Evolutionary conservation across 2,797 vertebrate genomes (phyloP).

Genomic region (Sebastes iracundus): DNA sequence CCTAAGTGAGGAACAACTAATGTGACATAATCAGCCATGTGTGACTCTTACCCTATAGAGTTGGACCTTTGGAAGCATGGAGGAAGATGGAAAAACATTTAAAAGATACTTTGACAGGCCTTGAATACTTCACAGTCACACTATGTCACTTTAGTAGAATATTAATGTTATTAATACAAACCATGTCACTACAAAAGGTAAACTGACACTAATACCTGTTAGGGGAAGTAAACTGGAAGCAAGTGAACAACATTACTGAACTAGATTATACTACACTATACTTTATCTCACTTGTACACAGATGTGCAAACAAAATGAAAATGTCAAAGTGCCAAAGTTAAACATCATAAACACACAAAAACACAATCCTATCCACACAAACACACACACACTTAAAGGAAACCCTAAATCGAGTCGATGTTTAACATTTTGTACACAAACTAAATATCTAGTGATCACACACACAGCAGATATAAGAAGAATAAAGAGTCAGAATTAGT

Average conservation of each 20-base stretch:
- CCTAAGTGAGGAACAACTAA: not conserved
- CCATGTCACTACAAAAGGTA: not conserved
- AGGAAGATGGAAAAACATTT: constrained; percentile 51
- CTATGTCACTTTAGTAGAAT: not conserved
- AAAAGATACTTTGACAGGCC: not conserved
- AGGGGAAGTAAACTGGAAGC: not conserved
- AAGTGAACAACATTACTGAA: not conserved
- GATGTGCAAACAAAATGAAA: not conserved
- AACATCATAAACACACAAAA: not conserved
- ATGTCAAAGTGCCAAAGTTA: not conserved
- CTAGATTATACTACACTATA: not conserved
- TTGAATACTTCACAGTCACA: not conserved
- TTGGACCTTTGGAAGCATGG: constrained; percentile 88
- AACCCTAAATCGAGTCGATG: not conserved
- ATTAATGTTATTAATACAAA: not conserved
- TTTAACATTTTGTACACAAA: not conserved
- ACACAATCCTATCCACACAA: not conserved
- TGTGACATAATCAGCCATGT: constrained; percentile 20
- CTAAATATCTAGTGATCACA: not conserved
- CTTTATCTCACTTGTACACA: not conserved
- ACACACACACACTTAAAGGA: not conserved
- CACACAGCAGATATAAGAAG: not conserved
- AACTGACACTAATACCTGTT: not conserved
- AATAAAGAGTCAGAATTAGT: not conserved
- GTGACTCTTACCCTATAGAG: constrained; percentile 92